Evolutionary conservation across 2,888 invertebrate genomes (phyloP).

Genomic region (Drosophila rubida): DNA sequence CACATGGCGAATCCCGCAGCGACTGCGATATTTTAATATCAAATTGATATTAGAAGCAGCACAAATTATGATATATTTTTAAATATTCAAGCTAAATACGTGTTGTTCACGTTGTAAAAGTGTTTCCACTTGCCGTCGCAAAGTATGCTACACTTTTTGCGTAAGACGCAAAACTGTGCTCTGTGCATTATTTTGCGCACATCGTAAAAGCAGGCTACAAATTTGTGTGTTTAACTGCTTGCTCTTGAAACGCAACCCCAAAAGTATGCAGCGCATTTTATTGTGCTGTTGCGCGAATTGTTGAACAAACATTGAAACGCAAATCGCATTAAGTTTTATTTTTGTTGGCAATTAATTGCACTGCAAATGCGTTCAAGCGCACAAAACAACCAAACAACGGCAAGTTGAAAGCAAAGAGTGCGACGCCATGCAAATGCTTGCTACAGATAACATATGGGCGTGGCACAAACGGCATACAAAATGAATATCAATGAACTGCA

Average conservation of each 20-base stretch:
- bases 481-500: slow-evolving; percentile 71
- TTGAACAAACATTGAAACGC: slow-evolving; percentile 23
- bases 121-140: neutral
- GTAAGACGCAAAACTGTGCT: too few relatives aligned
- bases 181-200: too few relatives aligned
- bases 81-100: neutral
- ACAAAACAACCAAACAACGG: slow-evolving; percentile 23
- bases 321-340: slow-evolving; percentile 55
- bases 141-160: slow-evolving; percentile 17
- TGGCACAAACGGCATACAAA: slow-evolving; percentile 56
- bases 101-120: neutral
- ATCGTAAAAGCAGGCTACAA: too few relatives aligned
- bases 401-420: slow-evolving; percentile 24
- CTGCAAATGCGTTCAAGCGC: slow-evolving; percentile 35
- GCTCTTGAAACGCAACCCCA: too few relatives aligned
- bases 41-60: slow-evolving; percentile 3
- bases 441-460: slow-evolving; percentile 40
- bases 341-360: slow-evolving; percentile 54
- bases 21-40: neutral
- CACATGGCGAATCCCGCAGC: slow-evolving; percentile 6
- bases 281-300: neutral
- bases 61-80: slow-evolving; percentile 5
- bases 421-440: slow-evolving; percentile 22
- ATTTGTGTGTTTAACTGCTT: too few relatives aligned
- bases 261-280: slow-evolving; percentile 1